Conservation (phyloP, 1,140 invertebrate genomes). For the Drosophila kikkawai region DNA sequence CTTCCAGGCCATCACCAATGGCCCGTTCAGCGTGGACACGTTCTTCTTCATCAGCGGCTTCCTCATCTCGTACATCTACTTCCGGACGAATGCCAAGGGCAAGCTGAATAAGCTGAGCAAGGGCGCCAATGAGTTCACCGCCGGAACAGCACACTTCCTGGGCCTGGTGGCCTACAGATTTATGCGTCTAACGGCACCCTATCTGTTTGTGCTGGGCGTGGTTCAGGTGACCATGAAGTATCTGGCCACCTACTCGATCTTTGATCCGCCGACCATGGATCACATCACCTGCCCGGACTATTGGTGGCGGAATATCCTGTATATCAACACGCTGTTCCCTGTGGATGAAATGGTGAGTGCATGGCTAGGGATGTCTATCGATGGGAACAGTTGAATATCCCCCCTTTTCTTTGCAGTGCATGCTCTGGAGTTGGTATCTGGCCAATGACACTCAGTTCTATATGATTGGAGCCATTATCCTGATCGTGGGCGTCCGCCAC, state of each 20-base stretch:
- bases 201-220: conserved; percentile 92
- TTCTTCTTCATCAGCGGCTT: conserved; percentile 94
- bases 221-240: conserved; percentile 93
- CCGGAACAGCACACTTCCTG: conserved; percentile 90
- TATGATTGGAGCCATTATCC: conserved; percentile 90
- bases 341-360: conserved; percentile 92
- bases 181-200: conserved; percentile 92
- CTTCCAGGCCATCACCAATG: conserved; percentile 94
- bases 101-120: conserved; percentile 91
- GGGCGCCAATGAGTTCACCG: conserved; percentile 89
- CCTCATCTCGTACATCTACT: conserved; percentile 93
- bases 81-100: conserved; percentile 92
- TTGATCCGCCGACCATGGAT: conserved; percentile 92
- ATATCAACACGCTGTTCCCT: conserved; percentile 93
- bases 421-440: conserved; percentile 96
- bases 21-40: conserved; percentile 95
- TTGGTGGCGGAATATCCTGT: conserved; percentile 94
- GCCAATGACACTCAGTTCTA: conserved; percentile 95
- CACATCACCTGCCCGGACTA: conserved; percentile 93
- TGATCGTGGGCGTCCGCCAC: conserved; percentile 90
- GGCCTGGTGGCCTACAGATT: conserved; percentile 93
- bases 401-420: conserved; percentile 88
- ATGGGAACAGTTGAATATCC: background rate
- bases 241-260: conserved; percentile 92
- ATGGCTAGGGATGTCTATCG: too few relatives aligned